phyloP scores from a whole-genome alignment of 1,140 invertebrate genomes.

The Brachionus koreanus region DNA sequence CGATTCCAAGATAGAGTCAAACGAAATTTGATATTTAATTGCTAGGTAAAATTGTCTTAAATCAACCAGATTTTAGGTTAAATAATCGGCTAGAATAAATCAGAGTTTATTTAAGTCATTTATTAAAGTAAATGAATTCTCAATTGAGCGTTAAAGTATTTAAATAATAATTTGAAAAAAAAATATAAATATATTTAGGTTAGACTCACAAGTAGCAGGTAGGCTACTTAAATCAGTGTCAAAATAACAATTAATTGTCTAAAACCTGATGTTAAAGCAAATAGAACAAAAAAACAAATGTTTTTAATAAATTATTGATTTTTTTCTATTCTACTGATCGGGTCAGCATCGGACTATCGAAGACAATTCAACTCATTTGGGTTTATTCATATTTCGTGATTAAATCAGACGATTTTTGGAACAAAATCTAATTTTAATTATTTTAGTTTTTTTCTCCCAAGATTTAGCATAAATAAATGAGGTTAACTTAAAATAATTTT shows the following conservation, averaged over 20 bases:
- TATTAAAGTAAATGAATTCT: neutral
- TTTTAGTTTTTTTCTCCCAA: neutral
- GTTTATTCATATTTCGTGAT: neutral
- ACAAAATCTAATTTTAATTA: neutral
- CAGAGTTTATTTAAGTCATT: neutral
- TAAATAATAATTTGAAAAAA: neutral
- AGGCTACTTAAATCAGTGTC: neutral
- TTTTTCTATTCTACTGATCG: neutral
- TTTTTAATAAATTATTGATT: neutral
- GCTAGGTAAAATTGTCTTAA: neutral
- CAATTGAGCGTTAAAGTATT: neutral
- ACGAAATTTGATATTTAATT: neutral
- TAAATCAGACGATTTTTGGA: neutral
- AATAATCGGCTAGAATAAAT: neutral
- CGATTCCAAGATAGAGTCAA: constrained; percentile 1
- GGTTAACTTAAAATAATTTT: neutral
- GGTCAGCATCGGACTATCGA: neutral
- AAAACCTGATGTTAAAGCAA: neutral
- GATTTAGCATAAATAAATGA: constrained; percentile 2
- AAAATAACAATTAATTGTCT: neutral
- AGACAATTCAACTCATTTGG: constrained; percentile 1
- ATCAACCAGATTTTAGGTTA: neutral
- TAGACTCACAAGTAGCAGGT: neutral
- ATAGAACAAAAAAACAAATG: neutral
- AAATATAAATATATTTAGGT: neutral